Conservation (phyloP, 2,888 invertebrate species). For the Athalia cordata region DNA sequence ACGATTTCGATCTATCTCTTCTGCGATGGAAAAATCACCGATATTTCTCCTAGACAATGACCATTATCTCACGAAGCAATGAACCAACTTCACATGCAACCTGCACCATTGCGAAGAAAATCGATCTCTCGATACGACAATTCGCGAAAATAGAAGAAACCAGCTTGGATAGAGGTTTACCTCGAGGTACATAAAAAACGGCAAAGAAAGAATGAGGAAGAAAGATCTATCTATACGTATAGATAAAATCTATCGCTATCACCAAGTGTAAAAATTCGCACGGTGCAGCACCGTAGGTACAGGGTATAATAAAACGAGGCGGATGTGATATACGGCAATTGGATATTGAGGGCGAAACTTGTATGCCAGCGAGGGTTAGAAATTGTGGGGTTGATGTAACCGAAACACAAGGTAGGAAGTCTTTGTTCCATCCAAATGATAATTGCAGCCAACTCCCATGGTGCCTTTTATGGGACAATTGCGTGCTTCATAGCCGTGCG, state of each 20-base stretch:
- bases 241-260: not conserved
- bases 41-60: no score
- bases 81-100: no score
- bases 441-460: slow-evolving; percentile 38
- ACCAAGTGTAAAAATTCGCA: slow-evolving; percentile 28
- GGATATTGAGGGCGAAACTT: slow-evolving; percentile 22
- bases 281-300: not conserved
- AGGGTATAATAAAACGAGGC: not conserved
- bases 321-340: slow-evolving; percentile 3
- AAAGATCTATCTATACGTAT: not conserved
- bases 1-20: no score
- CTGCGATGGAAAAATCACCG: no score
- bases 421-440: slow-evolving; percentile 41
- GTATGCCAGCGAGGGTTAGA: slow-evolving; percentile 2
- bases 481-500: not conserved
- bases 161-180: not conserved
- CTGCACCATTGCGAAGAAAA: no score
- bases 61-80: no score
- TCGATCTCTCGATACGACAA: not conserved
- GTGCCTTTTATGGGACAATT: slow-evolving; percentile 36
- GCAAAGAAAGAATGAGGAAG: not conserved
- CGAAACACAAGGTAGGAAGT: slow-evolving; percentile 19
- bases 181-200: not conserved
- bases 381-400: slow-evolving; percentile 24
- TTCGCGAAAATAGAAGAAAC: not conserved